phyloP scores from a whole-genome alignment of 2,888 invertebrate species.

The Pollenia amentaria region DNA sequence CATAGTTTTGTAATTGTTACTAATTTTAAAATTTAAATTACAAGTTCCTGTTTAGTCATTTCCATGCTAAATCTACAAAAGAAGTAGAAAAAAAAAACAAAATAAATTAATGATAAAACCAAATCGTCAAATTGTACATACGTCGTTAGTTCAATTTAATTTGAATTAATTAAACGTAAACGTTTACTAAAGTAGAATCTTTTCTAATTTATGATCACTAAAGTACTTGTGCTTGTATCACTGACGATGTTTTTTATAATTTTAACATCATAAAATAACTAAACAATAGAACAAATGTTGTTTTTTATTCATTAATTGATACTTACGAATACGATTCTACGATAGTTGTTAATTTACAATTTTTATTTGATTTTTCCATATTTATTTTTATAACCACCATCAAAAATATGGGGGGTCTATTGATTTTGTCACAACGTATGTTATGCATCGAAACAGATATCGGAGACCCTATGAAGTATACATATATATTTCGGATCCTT shows the following conservation, averaged over 20 bases:
- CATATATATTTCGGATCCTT: too few species aligned
- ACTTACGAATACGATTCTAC: background rate
- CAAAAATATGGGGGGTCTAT: background rate
- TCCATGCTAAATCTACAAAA: conserved; percentile 22
- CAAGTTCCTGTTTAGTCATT: conserved; percentile 69
- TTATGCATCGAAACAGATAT: too few species aligned
- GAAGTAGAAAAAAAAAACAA: background rate
- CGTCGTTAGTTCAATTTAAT: conserved; percentile 53
- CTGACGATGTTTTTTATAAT: background rate
- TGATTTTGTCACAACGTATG: too few species aligned
- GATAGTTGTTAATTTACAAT: background rate
- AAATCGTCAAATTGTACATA: conserved; percentile 13
- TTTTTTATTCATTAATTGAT: background rate
- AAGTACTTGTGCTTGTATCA: background rate
- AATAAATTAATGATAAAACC: background rate
- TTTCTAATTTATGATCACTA: conserved; percentile 33
- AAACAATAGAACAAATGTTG: background rate
- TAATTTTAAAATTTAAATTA: conserved; percentile 65
- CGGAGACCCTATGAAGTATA: too few species aligned
- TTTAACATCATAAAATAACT: conserved; percentile 12
- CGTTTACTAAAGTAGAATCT: conserved; percentile 26
- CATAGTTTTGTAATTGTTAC: conserved; percentile 56
- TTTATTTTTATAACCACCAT: background rate
- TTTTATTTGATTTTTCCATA: conserved; percentile 8
- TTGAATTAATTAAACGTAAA: conserved; percentile 59